These are phyloP conservation scores for Alces alces DNA, from an alignment of 2,113 vertebrate genomes.

Conservation along the genomic window DNA sequence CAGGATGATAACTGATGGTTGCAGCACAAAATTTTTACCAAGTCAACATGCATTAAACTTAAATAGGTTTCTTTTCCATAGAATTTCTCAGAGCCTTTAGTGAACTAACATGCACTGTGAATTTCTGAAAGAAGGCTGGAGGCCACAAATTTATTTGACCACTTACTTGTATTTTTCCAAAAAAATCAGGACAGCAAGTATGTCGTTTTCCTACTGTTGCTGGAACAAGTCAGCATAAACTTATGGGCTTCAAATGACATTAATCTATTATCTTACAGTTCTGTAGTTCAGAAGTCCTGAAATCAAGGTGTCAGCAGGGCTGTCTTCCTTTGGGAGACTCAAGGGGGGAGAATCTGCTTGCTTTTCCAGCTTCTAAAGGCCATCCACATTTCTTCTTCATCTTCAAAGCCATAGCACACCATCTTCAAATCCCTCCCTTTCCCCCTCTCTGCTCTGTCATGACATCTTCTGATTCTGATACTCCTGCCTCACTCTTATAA, in stretches of 20 bases:
- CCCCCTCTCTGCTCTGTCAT: background rate
- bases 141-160: background rate
- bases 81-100: background rate
- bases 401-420: background rate
- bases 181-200: background rate
- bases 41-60: background rate
- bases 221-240: background rate
- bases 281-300: background rate
- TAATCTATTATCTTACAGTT: background rate
- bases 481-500: background rate
- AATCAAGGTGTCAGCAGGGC: background rate
- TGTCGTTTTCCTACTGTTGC: background rate
- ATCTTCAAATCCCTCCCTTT: background rate
- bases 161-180: conserved; percentile 19
- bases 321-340: background rate
- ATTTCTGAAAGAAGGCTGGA: background rate
- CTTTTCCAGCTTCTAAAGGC: background rate
- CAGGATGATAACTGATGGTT: conserved; percentile 11
- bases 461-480: background rate
- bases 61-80: background rate
- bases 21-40: conserved; percentile 10
- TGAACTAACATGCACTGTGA: background rate
- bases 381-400: background rate
- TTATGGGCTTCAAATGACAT: background rate
- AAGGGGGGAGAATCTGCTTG: background rate